Percentiles rank a stretch among this genome's conserved stretches.
Evolutionary conservation across 2,888 invertebrate species (phyloP).

Genomic region (Keiferia lycopersicella): DNA sequence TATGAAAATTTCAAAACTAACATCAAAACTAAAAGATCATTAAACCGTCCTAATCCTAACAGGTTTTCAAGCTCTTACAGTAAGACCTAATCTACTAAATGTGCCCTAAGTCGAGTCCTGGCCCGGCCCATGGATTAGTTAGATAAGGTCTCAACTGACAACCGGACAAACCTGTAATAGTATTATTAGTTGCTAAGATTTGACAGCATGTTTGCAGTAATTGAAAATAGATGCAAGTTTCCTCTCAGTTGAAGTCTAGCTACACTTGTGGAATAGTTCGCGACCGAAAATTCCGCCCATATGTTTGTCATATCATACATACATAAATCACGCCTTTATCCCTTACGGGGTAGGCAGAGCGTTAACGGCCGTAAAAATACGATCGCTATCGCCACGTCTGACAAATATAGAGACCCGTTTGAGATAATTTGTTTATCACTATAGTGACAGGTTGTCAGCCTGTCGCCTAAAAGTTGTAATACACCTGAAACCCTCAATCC

Average conservation of each 20-base stretch:
- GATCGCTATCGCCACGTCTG: no score
- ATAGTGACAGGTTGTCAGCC: no score
- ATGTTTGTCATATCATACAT: no score
- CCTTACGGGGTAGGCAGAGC: no score
- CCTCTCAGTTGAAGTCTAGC: not conserved
- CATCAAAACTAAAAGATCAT: not conserved
- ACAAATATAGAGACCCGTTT: no score
- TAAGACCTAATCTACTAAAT: slow-evolving; percentile 12
- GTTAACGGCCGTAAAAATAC: no score
- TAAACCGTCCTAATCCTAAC: not conserved
- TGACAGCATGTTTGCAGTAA: slow-evolving; percentile 11
- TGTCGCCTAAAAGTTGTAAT: no score
- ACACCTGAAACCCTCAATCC: no score
- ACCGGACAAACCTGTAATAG: slow-evolving; percentile 1
- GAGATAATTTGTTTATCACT: no score
- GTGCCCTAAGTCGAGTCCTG: slow-evolving; percentile 4
- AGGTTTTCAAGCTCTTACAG: not conserved
- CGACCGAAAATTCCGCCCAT: no score
- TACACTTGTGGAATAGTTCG: no score
- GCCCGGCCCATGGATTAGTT: slow-evolving; percentile 11
- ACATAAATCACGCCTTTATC: no score
- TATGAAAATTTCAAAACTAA: not conserved
- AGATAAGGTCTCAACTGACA: slow-evolving; percentile 15
- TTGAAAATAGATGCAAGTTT: slow-evolving; percentile 23
- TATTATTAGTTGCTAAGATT: slow-evolving; percentile 15